Base-by-base conservation (phyloP, 2,888 invertebrate genomes). In the Carcina quercana region DNA sequence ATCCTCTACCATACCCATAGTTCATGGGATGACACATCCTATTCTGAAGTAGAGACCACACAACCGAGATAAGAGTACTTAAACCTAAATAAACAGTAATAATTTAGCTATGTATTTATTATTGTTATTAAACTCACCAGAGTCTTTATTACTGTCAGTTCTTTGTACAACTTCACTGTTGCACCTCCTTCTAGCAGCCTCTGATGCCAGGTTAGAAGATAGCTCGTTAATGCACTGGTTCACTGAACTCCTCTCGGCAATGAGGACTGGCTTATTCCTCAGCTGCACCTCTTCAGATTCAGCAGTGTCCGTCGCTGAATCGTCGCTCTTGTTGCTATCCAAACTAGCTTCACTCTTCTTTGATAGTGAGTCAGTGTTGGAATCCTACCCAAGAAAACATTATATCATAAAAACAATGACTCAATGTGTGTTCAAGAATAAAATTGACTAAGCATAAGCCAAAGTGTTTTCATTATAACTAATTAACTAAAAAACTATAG, bases 221-320 rank as follows among this genome's bases (percentile, higher is more conserved):
- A 92, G 70, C 62, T 92, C 91, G 52, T 87, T 90, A 47, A 91
- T 89, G 61, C 91, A 91, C 68, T 91, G 90, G 53, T 88, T 87
- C 6, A 88, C 84, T 1, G 83, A 84, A 46, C 72, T 84, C 32
- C 83, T 62, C 41, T 85, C 84, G 2, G 69, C 79, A 14, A 70
- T 45, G 26, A 60, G 62, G 15, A 62, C 58, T 1, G 75, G 68
- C 41, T 79, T 83, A 19, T 50, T 67, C 37, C 85, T 67, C 19
- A 82, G 60, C 48, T 67, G 73, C 34, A 85, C 82, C 37, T 78
- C 76, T 38, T 82, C 75, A 43, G 50, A 50, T 58, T 75, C 78
- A 13, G 42, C 52, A 19, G 55, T 52, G 39, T 76, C 79, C 6
- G 59, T 44, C 14, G 63, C 55, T 7, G 71, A 65, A 29, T 78